Evolutionary conservation across 2,113 vertebrate genomes (phyloP), one percentile per base, ranked within the genome.

Genomic region (Seriola aureovittata): DNA sequence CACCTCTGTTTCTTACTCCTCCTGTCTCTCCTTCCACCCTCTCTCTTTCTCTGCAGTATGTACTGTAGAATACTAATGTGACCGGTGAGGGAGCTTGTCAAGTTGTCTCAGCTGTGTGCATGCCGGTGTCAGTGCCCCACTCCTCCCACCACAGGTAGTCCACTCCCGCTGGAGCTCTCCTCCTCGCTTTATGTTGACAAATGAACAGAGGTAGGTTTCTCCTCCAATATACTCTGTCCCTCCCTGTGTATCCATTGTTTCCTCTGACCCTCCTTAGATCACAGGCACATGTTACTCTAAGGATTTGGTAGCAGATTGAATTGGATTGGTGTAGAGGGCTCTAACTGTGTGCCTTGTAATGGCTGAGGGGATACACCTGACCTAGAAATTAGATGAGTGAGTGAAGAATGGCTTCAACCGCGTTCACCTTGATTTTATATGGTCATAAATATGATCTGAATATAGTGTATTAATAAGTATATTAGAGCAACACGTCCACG

Each of bases 121-220:
- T 64, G 83, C 71, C 12, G 65, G 87, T 95, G 94, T 95, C 96
- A 94, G 91, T 90, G 83, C 80, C 65, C 75, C 85, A 88, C 52
- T 91, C 95, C 95, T 95, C 95, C 94, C 95, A 89, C 85, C 85
- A 83, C 48, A 93, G 88, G 94, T 93, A 94, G 90, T 80, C 94
- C 94, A 94, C 94, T 95, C 95, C 95, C 95, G 21, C 50, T 88
- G 94, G 95, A 95, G 78, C 89, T 89, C 89, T 84, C 90, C 90
- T 91, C 57, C 82, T 87, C 83, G 82, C 87, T 94, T 95, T 91
- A 91, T 93, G 94, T 90, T 96, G 96, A 96, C 96, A 97, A 97
- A 97, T 95, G 94, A 96, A 95, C 91, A 90, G 77, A 72, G 78
- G 85, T 32, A 59, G 36, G 58, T 86, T 89, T 70, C 88, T 86